phyloP scores from a whole-genome alignment of 2,888 invertebrate genomes.

The Empis livida region DNA sequence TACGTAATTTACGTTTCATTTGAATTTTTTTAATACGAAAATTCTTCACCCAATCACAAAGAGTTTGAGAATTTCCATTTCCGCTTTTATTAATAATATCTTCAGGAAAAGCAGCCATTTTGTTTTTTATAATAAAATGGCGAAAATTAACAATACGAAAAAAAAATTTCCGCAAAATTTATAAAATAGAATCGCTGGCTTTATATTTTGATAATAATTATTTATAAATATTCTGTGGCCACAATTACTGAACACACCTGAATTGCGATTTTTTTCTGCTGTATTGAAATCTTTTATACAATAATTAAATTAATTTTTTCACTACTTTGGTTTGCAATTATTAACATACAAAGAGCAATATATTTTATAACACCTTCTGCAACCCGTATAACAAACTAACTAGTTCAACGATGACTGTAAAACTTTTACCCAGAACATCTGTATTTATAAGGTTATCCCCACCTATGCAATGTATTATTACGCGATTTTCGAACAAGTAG shows the following conservation, averaged over 20 bases:
- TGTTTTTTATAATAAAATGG: too few relatives aligned
- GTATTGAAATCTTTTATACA: too few relatives aligned
- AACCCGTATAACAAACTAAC: background rate
- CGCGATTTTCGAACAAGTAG: background rate
- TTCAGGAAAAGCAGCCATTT: constrained; percentile 20
- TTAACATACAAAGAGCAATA: too few relatives aligned
- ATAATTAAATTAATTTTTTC: too few relatives aligned
- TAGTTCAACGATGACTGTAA: background rate
- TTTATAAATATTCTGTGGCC: too few relatives aligned
- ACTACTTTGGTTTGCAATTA: too few relatives aligned
- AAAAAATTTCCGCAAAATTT: too few relatives aligned
- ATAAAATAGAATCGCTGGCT: too few relatives aligned
- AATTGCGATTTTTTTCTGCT: too few relatives aligned
- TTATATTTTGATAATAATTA: too few relatives aligned
- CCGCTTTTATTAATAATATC: constrained; percentile 12
- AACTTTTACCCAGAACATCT: background rate
- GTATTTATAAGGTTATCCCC: background rate
- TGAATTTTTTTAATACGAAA: constrained; percentile 41
- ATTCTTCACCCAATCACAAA: constrained; percentile 42
- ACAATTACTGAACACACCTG: too few relatives aligned
- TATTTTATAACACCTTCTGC: background rate
- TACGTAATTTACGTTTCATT: constrained; percentile 36
- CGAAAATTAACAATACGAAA: too few relatives aligned
- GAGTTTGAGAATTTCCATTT: constrained; percentile 22
- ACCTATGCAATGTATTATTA: background rate